Evolutionary conservation across 2,113 vertebrate species (phyloP).

Genomic region (Ptilorrhoa leucosticta): DNA sequence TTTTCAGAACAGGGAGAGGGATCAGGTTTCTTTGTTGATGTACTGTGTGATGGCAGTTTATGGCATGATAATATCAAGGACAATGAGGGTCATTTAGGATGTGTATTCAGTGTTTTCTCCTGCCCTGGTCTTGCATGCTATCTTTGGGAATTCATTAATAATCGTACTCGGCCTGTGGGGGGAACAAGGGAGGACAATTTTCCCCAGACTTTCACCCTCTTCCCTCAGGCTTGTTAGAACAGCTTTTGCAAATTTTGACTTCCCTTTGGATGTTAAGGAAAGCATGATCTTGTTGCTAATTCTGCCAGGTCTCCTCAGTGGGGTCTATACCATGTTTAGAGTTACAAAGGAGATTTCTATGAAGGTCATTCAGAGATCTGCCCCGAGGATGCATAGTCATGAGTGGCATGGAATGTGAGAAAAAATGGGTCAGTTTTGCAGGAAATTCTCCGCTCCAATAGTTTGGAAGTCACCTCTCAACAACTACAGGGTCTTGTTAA

Average conservation of each 20-base stretch:
- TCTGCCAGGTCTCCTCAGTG: not conserved
- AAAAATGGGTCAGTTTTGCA: not conserved
- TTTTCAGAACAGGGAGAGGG: not conserved
- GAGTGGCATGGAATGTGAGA: not conserved
- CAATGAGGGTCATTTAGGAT: not conserved
- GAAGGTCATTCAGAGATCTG: not conserved
- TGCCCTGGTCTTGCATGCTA: not conserved
- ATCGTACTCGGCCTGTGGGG: not conserved
- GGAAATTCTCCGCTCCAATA: not conserved
- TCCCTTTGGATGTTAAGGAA: not conserved
- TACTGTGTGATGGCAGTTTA: not conserved
- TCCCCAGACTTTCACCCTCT: not conserved
- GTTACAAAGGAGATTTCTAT: not conserved
- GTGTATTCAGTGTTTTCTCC: not conserved
- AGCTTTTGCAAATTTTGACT: not conserved
- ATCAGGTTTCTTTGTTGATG: not conserved
- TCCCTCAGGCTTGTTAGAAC: not conserved
- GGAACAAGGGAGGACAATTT: not conserved
- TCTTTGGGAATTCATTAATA: not conserved
- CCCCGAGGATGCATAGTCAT: not conserved
- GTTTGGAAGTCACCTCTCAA: not conserved
- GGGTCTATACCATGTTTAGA: not conserved
- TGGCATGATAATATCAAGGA: not conserved
- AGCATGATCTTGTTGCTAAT: not conserved
- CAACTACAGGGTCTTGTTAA: not conserved